Conservation (phyloP, 2,797 vertebrate genomes). For the Microctenopoma stevenorrisi region DNA sequence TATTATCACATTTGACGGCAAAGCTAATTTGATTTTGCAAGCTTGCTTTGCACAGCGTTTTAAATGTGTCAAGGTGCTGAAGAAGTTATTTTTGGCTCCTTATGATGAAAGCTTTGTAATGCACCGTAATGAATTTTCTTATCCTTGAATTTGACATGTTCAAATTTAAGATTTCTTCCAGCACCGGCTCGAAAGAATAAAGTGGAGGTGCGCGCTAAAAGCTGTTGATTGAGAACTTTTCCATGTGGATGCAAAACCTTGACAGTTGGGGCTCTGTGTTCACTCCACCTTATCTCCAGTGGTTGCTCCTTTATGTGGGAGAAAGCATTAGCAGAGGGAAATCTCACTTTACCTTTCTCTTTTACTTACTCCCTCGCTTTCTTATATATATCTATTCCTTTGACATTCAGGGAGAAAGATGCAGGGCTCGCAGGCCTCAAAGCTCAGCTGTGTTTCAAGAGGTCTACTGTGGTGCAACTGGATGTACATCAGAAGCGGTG, state of each 20-base stretch:
- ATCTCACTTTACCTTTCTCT: conserved; percentile 28
- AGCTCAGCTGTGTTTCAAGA: conserved; percentile 30
- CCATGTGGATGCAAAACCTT: conserved; percentile 47
- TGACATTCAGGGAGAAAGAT: conserved; percentile 29
- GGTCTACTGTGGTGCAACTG: conserved; percentile 34
- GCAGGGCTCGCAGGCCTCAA: conserved; percentile 7
- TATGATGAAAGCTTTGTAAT: conserved; percentile 32
- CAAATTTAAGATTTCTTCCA: conserved; percentile 46
- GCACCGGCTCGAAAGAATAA: conserved; percentile 34
- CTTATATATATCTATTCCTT: conserved; percentile 2
- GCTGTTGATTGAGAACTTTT: conserved; percentile 45
- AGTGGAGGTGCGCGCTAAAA: conserved; percentile 52
- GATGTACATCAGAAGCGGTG: conserved; percentile 42
- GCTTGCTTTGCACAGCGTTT: conserved; percentile 55
- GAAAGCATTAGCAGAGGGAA: conserved; percentile 40
- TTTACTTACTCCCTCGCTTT: conserved; percentile 13
- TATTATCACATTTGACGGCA: conserved; percentile 43
- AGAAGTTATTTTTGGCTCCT: conserved; percentile 28
- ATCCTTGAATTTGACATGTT: conserved; percentile 22
- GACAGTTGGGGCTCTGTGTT: conserved; percentile 51
- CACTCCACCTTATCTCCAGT: conserved; percentile 51
- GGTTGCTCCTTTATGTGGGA: conserved; percentile 29
- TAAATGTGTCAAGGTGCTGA: conserved; percentile 38
- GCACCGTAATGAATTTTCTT: conserved; percentile 17
- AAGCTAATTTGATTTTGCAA: conserved; percentile 17